Base-by-base conservation (phyloP, 2,797 vertebrate genomes). In the Delichon dasypus region DNA sequence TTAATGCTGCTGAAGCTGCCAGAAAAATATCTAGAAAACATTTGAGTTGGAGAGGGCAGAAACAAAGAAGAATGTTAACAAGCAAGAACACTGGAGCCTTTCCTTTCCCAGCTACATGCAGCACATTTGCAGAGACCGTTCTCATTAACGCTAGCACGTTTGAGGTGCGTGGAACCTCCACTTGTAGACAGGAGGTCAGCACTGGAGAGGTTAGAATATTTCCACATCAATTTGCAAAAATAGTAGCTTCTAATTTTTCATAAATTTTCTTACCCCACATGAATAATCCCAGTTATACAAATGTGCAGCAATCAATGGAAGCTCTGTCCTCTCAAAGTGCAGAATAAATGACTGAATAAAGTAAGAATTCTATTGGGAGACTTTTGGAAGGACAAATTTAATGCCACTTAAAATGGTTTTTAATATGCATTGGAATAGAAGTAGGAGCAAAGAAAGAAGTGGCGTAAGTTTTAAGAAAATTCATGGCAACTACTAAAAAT, bases 1-100 rank as follows among this genome's bases (percentile, higher is more conserved):
- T 90, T 93, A 92, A 87, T 95, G 76, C 50, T 95, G 83, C 70
- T 93, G 75, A 92, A 90, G 83, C 91, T 91, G 94, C 95, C 96
- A 96, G 80, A 74, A 94, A 91, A 94, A 85, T 93, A 95, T 85
- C 92, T 81, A 94, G 88, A 78, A 94, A 91, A 45, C 20, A 0
- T 92, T 90, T 91, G 83, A 84, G 48, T 74, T 88, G 67, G 73
- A 96, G 55, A 93, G 34, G 81, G 81, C 73, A 91, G 93, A 81
- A 93, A 88, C 86, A 94, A 93, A 95, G 61, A 76, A 75, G 82
- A 90, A 88, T 53, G 77, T 83, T 94, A 90, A 87, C 54, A 93
- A 89, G 79, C 21, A 45, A 84, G 55, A 90, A 48, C 47, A 36
- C 13, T 4, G 9, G 50, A 85, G 54, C 22, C 32, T 79, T 78